Evolutionary conservation across 2,888 invertebrate species (phyloP), one percentile per base, ranked within the genome.

Genomic region (Coelinius sp.): DNA sequence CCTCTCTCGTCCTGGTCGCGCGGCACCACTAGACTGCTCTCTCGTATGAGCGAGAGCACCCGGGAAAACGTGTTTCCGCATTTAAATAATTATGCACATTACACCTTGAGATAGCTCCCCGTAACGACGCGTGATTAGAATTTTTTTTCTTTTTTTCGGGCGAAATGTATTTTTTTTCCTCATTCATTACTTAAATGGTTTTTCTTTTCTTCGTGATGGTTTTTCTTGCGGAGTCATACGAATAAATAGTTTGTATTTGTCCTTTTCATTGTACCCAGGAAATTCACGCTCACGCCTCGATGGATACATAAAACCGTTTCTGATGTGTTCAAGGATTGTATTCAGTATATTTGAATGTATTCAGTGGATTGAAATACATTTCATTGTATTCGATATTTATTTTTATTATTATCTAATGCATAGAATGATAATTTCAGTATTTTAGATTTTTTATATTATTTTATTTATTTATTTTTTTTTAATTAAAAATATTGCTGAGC

Each of bases 81-180:
- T 77, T 75, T 77, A 68, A 77, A 77, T 77, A 77, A 77, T 77
- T 76, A 77, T 77, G 77, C 76, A 76, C 73, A 77, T 76, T 73
- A 77, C 70, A 65, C 70, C 65, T 53, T 27, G 65, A 44, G 22
- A 70, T 70, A 65, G 56, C 56, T 65, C 63, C 41, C 59, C 67
- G 69, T 75, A 75, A 75, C 68, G 70, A 76, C 69, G 70, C 46
- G 67, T 73, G 69, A 75, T 75, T 64, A 71, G 38, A 63, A 70
- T 73, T 70, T 49, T 76, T 72, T 75, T 66, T 56, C 53, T 67
- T 44, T 14, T 44, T 70, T 27, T 53, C 25, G 62, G 62, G 25
- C n/a, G 27, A n/a, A 20, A 35, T 46, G n/a, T n/a, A 25, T 56
- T 49, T 71, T 46, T 44, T 17, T 70, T 44, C 35, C n/a, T n/a